Evolutionary conservation across 1,140 invertebrate genomes (phyloP).

Genomic region (Papilio glaucus): DNA sequence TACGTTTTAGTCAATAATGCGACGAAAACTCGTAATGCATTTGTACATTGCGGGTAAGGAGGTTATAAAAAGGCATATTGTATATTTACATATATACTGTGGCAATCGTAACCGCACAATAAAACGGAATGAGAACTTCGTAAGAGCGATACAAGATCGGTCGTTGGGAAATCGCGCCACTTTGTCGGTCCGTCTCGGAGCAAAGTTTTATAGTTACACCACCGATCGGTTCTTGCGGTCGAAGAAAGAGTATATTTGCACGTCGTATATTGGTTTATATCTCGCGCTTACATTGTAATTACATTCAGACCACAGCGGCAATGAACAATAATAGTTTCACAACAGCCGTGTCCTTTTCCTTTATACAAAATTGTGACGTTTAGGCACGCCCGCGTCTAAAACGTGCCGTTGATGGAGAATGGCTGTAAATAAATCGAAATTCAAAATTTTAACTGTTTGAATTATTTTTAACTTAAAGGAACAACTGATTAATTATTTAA

Average conservation of each 20-base stretch:
- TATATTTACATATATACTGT: not conserved
- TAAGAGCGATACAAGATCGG: slow-evolving; percentile 36
- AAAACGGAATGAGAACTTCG: slow-evolving; percentile 38
- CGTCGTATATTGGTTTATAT: slow-evolving; percentile 42
- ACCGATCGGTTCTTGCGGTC: slow-evolving; percentile 39
- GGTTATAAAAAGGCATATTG: slow-evolving; percentile 28
- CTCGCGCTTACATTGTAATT: slow-evolving; percentile 32
- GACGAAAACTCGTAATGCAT: slow-evolving; percentile 25
- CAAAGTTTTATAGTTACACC: slow-evolving; percentile 41
- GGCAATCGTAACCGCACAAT: slow-evolving; percentile 43
- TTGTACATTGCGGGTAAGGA: not conserved
- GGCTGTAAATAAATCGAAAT: not conserved
- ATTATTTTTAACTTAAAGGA: no score
- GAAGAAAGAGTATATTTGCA: slow-evolving; percentile 33
- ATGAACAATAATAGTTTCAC: slow-evolving; percentile 22
- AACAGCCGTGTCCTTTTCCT: slow-evolving; percentile 19
- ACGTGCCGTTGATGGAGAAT: not conserved
- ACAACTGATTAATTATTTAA: no score
- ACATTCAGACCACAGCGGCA: slow-evolving; percentile 29
- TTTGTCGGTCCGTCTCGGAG: slow-evolving; percentile 47
- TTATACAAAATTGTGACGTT: slow-evolving; percentile 2
- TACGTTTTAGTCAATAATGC: not conserved
- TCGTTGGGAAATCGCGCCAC: slow-evolving; percentile 44
- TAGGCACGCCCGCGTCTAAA: not conserved
- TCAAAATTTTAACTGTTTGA: not conserved